phyloP scores from a whole-genome alignment of 2,888 invertebrate species.

The Allacma fusca region DNA sequence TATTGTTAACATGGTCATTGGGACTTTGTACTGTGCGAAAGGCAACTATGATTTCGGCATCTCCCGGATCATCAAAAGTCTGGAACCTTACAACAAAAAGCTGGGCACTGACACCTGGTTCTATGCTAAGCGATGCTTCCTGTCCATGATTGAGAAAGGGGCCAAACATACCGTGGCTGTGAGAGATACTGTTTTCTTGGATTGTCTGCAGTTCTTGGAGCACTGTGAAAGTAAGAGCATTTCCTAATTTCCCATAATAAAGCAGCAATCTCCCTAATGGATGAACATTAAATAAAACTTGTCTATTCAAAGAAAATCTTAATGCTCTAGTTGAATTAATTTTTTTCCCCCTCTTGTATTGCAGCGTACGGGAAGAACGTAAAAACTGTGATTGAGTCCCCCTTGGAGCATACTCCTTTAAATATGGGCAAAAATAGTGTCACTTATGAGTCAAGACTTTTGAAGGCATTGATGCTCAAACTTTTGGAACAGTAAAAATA shows the following conservation, averaged over 20 bases:
- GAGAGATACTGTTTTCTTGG: slow-evolving; percentile 84
- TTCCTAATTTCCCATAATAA: too few species aligned
- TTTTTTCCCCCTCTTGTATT: too few species aligned
- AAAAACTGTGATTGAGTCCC: too few species aligned
- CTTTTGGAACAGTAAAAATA: too few species aligned
- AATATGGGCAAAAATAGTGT: slow-evolving; percentile 86
- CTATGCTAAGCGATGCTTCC: slow-evolving; percentile 93
- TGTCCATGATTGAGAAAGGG: slow-evolving; percentile 90
- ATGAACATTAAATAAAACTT: too few species aligned
- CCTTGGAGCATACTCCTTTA: slow-evolving; percentile 77
- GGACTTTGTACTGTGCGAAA: slow-evolving; percentile 97
- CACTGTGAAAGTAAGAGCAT: slow-evolving; percentile 84
- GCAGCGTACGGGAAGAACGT: slow-evolving; percentile 84
- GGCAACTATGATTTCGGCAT: slow-evolving; percentile 99
- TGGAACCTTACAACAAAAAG: slow-evolving; percentile 92
- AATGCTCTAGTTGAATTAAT: too few species aligned
- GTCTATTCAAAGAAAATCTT: too few species aligned
- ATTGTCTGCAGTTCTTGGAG: slow-evolving; percentile 87
- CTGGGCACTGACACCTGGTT: slow-evolving; percentile 99
- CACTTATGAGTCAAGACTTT: slow-evolving; percentile 84
- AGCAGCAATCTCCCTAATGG: too few species aligned
- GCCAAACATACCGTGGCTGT: slow-evolving; percentile 89
- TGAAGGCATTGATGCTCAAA: slow-evolving; percentile 82
- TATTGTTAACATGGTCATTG: slow-evolving; percentile 98
- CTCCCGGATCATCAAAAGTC: slow-evolving; percentile 93